Evolutionary conservation across 2,797 vertebrate species (phyloP), one percentile per base, ranked within the genome.

Genomic region (Rhabdomys pumilio): DNA sequence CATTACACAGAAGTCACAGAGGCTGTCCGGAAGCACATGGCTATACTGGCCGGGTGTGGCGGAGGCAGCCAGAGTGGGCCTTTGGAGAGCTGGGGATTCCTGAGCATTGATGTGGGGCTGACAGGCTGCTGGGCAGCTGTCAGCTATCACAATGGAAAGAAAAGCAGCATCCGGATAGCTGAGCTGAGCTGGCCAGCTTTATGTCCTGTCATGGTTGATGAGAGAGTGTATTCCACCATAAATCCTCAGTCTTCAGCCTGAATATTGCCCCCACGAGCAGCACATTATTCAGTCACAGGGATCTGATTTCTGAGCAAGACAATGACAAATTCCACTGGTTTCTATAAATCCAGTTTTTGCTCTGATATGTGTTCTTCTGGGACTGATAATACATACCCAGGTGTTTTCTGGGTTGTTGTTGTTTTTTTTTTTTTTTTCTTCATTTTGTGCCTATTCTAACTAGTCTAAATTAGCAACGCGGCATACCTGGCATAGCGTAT

Each of bases 201-300:
- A 41, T 29, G 34, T 61, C 90, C 85, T 97, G 96, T 93, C 59
- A 59, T 76, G 82, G 69, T 91, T 95, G 92, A 13, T 17, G 0
- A 59, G 38, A 84, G 67, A 41, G 22, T 22, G 19, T 69, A 87
- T 96, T 90, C 92, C 50, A 79, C 59, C 86, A 82, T 90, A 97
- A 98, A 97, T 61, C 90, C 93, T 76, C 96, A 91, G 92, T 98
- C 97, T 97, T 97, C 93, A 93, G 97, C 96, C 89, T 94, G 96
- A 97, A 94, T 69, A 94, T 53, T 79, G 93, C 76, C 89, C 98
- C 65, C 97, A 97, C 94, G 93, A 94, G 88, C 93, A 97, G 98
- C 91, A 93, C 83, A 85, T 63, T 1, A 6, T 91, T 97, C 97
- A 96, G 94, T 97, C 97, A 94, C 13, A 75, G 90, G 87, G 89